Base-by-base conservation (phyloP, 2,797 vertebrate species). In the Micropoecilia bifurca region DNA sequence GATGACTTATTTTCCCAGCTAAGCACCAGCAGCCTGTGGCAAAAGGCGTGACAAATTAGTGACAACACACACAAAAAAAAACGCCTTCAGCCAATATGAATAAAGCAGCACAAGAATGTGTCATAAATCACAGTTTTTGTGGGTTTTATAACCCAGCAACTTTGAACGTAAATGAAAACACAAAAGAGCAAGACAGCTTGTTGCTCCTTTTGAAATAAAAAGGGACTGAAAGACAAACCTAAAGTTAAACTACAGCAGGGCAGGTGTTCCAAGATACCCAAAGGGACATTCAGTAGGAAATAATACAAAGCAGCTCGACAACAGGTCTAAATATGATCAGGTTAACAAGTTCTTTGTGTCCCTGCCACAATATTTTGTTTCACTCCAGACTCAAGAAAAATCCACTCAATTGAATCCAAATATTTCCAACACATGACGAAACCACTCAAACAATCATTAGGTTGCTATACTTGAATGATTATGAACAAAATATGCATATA, bases 51-150 rank as follows among this genome's bases (percentile, higher is more conserved):
- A 91, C 84, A 82, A 88, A 91, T 63, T 61, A 33, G 71, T 61
- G 46, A 75, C 83, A 79, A 80, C 45, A 57, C 59, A 86, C 5
- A 41, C 7, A 41, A 1, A 41, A 41, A 81, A 83, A 43, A 83
- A 75, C 0, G 45, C 81, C 85, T 82, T 87, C 85, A 83, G 80
- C 74, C 80, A 90, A 89, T 89, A 83, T 84, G 81, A 90, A 86
- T 77, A 82, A 91, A 90, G 86, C 66, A 68, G 79, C 83, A 69
- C 73, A 76, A 89, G 77, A 84, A 78, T 2, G 74, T 74, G 59
- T 83, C 87, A 92, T 92, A 91, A 92, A 94, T 93, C 86, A 91
- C 82, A 79, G 84, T 63, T 88, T 88, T 85, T 85, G 88, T 79
- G 83, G 75, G 78, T 78, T 79, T 81, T 83, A 89, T 90, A 90